Evolutionary conservation across 2,797 vertebrate genomes (phyloP).

Genomic region (Kryptopterus vitreolus): DNA sequence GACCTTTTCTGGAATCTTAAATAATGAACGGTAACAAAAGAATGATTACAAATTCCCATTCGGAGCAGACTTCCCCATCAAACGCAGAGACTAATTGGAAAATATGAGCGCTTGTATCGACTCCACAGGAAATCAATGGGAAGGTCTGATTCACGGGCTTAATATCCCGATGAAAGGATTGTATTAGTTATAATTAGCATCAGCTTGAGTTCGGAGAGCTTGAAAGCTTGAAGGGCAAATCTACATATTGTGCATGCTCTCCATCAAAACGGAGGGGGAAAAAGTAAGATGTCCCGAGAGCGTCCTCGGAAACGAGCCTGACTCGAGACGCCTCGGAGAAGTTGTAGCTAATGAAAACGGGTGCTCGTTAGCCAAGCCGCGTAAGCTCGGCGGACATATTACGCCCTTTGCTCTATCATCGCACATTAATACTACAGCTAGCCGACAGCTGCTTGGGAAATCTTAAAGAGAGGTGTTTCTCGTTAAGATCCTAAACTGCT

Average conservation of each 20-base stretch:
- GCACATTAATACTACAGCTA: slow-evolving; percentile 43
- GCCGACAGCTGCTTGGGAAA: slow-evolving; percentile 40
- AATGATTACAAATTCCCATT: slow-evolving; percentile 8
- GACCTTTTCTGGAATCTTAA: slow-evolving; percentile 3
- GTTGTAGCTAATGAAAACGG: slow-evolving; percentile 48
- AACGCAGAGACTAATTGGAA: slow-evolving; percentile 20
- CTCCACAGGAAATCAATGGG: slow-evolving; percentile 60
- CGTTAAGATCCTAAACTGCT: slow-evolving; percentile 19
- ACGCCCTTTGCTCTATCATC: slow-evolving; percentile 37
- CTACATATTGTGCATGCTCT: slow-evolving; percentile 32
- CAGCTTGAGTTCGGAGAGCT: slow-evolving; percentile 51
- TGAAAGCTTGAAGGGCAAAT: slow-evolving; percentile 38
- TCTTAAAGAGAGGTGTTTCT: slow-evolving; percentile 10
- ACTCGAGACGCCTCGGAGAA: slow-evolving; percentile 49
- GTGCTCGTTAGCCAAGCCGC: slow-evolving; percentile 46
- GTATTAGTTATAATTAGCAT: slow-evolving; percentile 67
- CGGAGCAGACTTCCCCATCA: slow-evolving; percentile 4
- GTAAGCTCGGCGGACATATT: slow-evolving; percentile 47
- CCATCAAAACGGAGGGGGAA: slow-evolving; percentile 40
- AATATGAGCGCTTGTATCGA: slow-evolving; percentile 56
- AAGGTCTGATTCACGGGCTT: slow-evolving; percentile 57
- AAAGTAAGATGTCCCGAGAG: slow-evolving; percentile 34
- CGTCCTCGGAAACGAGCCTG: slow-evolving; percentile 27
- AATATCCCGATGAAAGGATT: slow-evolving; percentile 64
- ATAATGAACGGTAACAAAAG: not conserved